Evolutionary conservation across 2,888 invertebrate species (phyloP).

Genomic region (Drosophila anomalata): DNA sequence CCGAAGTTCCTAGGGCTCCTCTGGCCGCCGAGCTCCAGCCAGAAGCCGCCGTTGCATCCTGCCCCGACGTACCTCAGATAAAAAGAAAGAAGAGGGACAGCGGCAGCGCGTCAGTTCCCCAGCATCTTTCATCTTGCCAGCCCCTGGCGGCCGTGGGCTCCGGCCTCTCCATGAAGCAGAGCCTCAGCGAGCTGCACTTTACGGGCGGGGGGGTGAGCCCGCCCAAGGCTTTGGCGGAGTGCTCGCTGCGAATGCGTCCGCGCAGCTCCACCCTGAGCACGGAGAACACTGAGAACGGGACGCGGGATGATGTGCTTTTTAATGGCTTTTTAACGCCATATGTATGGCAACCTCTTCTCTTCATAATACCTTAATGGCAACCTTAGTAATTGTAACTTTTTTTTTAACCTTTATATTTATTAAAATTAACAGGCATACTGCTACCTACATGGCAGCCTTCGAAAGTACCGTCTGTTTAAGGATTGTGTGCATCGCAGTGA

Average conservation of each 20-base stretch:
- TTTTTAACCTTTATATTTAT: too few species aligned
- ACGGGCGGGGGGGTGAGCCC: slow-evolving; percentile 68
- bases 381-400: too few species aligned
- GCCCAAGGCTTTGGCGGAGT: slow-evolving; percentile 68
- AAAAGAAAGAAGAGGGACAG: slow-evolving; percentile 80
- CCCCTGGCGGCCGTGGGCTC: slow-evolving; percentile 72
- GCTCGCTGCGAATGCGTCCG: slow-evolving; percentile 75
- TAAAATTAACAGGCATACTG: too few species aligned
- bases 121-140: slow-evolving; percentile 65
- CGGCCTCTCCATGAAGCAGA: slow-evolving; percentile 81
- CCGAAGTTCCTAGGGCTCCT: slow-evolving; percentile 59
- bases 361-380: too few species aligned
- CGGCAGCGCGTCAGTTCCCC: slow-evolving; percentile 72
- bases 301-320: slow-evolving; percentile 33
- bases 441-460: too few species aligned
- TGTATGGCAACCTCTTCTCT: too few species aligned
- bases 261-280: slow-evolving; percentile 80
- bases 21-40: slow-evolving; percentile 18
- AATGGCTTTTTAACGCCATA: too few species aligned
- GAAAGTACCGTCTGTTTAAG: too few species aligned
- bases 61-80: slow-evolving; percentile 66
- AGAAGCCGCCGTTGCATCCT: slow-evolving; percentile 12
- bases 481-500: too few species aligned
- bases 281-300: slow-evolving; percentile 45
- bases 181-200: slow-evolving; percentile 81